Evolutionary conservation across 2,888 invertebrate species (phyloP).

Genomic region (Pristionchus entomophagus): DNA sequence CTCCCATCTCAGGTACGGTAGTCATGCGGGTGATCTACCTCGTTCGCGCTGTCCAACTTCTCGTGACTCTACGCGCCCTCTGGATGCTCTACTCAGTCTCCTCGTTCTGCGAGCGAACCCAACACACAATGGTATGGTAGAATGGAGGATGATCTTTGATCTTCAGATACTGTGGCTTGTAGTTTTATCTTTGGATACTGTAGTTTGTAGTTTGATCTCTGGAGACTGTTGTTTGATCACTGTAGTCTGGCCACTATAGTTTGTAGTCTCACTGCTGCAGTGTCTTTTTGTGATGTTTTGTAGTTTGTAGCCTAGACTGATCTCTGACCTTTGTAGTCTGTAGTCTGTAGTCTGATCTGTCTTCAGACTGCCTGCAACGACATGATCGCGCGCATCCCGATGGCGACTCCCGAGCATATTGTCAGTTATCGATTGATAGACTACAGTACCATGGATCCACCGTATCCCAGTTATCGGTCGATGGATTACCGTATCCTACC

Average conservation of each 20-base stretch:
- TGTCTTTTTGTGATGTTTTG: too few species aligned
- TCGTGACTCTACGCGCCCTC: not conserved
- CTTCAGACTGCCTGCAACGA: not conserved
- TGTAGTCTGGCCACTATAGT: too few species aligned
- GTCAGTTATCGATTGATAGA: not conserved
- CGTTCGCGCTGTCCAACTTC: not conserved
- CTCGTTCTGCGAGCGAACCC: not conserved
- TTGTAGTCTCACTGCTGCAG: too few species aligned
- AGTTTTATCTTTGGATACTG: too few species aligned
- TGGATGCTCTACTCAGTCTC: not conserved
- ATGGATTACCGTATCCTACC: not conserved
- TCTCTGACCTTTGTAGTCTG: not conserved
- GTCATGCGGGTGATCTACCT: constrained; percentile 22
- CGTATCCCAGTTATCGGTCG: not conserved
- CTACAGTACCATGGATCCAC: not conserved
- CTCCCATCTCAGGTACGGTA: too few species aligned
- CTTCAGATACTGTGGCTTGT: too few species aligned
- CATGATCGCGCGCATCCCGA: not conserved
- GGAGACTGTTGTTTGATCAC: too few species aligned
- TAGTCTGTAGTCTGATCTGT: not conserved
- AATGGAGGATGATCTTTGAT: not conserved
- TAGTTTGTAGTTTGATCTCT: too few species aligned
- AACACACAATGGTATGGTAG: not conserved
- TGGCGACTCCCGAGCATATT: not conserved
- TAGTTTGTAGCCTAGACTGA: too few species aligned